Evolutionary conservation across 2,888 invertebrate species (phyloP).

Genomic region (Drosophila suboccidentalis): DNA sequence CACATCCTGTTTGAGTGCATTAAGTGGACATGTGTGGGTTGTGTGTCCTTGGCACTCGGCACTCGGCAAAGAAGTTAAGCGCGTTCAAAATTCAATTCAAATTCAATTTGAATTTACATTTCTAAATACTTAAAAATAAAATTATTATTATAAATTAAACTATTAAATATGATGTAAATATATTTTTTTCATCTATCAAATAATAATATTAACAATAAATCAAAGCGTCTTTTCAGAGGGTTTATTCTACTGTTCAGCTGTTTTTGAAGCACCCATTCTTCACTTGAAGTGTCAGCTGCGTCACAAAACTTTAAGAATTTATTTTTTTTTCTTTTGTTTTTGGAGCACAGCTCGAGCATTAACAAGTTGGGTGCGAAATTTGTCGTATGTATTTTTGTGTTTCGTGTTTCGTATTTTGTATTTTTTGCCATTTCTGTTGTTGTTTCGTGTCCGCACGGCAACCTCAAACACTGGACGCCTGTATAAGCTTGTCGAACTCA

Average conservation of each 20-base stretch:
- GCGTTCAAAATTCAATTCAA: neutral
- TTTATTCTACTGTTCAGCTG: neutral
- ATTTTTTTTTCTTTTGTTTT: conserved; percentile 13
- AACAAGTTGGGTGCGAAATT: conserved; percentile 14
- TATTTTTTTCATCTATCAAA: neutral
- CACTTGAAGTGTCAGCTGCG: neutral
- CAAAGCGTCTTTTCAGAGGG: neutral
- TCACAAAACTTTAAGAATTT: conserved; percentile 8
- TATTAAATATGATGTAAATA: no score
- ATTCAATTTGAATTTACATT: neutral
- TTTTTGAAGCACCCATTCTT: neutral
- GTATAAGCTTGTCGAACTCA: conserved; percentile 77
- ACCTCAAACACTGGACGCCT: conserved; percentile 33
- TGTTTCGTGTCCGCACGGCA: conserved; percentile 26
- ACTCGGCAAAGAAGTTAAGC: neutral
- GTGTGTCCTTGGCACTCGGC: conserved; percentile 11
- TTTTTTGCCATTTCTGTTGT: conserved; percentile 13
- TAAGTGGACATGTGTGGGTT: conserved; percentile 28
- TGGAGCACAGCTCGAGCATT: conserved; percentile 11
- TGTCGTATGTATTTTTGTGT: conserved; percentile 1
- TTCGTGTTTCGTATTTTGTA: conserved; percentile 2
- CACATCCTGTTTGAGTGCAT: conserved; percentile 18
- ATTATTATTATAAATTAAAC: neutral
- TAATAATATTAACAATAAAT: neutral
- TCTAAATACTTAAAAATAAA: neutral